Percentiles rank a stretch among this genome's conserved stretches.
phyloP scores from a whole-genome alignment of 2,113 vertebrate species.

The Collichthys lucidus region DNA sequence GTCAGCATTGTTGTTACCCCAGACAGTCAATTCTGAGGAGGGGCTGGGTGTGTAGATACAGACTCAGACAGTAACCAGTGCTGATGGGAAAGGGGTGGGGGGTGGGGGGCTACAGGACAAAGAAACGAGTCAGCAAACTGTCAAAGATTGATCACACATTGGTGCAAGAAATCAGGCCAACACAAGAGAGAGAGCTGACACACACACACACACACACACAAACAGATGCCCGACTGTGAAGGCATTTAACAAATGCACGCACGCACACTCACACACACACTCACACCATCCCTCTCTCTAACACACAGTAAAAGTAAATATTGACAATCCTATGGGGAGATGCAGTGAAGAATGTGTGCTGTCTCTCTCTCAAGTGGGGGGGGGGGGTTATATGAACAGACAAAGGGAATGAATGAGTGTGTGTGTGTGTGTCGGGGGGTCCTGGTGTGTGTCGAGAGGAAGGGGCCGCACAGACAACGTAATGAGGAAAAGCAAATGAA shows the following conservation, averaged over 20 bases:
- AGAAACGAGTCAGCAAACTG: constrained; percentile 71
- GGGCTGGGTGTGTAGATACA: constrained; percentile 13
- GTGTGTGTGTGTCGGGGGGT: neutral
- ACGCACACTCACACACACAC: constrained; percentile 1
- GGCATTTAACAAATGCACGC: constrained; percentile 41
- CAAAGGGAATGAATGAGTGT: constrained; percentile 50
- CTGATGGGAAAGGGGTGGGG: constrained; percentile 18
- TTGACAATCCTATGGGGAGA: constrained; percentile 55
- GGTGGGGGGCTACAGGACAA: constrained; percentile 51
- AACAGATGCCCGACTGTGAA: constrained; percentile 9
- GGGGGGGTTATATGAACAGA: constrained; percentile 40
- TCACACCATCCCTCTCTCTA: constrained; percentile 32
- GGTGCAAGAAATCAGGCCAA: constrained; percentile 61
- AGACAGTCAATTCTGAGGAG: constrained; percentile 38
- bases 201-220: constrained; percentile 3
- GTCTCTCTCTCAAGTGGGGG: constrained; percentile 11
- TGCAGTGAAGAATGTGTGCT: constrained; percentile 46
- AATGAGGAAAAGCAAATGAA: constrained; percentile 8
- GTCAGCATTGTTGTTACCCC: constrained; percentile 56
- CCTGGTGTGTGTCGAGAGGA: neutral
- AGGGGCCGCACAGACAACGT: neutral
- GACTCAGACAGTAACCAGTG: constrained; percentile 56
- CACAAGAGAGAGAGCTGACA: constrained; percentile 22
- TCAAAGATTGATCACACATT: constrained; percentile 66
- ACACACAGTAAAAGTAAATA: constrained; percentile 69